These are phyloP conservation scores for Plestiodon gilberti DNA, from an alignment of 2,113 vertebrate species.

Conservation along the genomic window DNA sequence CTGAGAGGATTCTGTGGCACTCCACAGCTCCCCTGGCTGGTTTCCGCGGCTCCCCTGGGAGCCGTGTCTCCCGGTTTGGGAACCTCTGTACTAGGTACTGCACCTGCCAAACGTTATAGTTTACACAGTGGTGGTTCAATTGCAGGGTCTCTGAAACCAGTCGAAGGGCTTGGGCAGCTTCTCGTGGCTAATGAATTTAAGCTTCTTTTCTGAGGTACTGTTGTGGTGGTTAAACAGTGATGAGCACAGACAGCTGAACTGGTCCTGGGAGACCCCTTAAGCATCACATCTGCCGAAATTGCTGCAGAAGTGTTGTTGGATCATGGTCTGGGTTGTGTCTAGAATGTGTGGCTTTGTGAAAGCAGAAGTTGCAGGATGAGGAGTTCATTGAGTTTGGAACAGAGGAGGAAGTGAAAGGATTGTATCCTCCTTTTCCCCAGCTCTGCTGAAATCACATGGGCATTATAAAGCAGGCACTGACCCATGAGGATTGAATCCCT, in stretches of 20 bases:
- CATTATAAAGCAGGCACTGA: background rate
- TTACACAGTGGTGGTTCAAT: background rate
- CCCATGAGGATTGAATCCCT: background rate
- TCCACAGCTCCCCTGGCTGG: no score
- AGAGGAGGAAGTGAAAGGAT: background rate
- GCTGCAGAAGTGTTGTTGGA: background rate
- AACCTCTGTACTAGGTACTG: no score
- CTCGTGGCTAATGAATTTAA: no score
- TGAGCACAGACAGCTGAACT: background rate
- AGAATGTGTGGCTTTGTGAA: constrained; percentile 21
- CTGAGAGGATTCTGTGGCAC: no score
- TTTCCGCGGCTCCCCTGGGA: no score
- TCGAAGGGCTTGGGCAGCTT: no score
- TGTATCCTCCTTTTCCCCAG: background rate
- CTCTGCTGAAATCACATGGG: background rate
- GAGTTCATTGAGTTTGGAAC: background rate
- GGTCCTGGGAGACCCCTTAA: background rate
- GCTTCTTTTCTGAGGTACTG: background rate
- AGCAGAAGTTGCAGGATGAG: background rate
- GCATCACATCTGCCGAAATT: background rate
- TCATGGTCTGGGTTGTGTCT: background rate
- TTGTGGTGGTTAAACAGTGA: background rate
- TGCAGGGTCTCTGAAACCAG: background rate
- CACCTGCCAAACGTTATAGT: background rate
- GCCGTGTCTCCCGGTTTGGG: no score